Conservation (phyloP, 2,888 invertebrate species). For the Tolmerus cingulatus region DNA sequence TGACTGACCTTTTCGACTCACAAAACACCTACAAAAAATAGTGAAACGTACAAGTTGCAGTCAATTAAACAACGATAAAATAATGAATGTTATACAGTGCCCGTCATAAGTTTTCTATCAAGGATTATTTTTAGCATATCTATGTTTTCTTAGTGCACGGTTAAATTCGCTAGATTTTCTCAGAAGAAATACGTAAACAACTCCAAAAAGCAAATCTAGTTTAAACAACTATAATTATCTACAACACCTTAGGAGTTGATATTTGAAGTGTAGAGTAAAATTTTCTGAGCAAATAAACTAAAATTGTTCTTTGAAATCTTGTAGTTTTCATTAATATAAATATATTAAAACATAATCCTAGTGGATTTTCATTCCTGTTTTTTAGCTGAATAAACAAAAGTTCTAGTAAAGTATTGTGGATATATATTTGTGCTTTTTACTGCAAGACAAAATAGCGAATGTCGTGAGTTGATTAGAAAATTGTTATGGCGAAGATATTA, state of each 20-base stretch:
- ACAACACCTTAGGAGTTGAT: too few relatives aligned
- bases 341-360: too few relatives aligned
- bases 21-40: neutral
- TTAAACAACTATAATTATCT: too few relatives aligned
- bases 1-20: neutral
- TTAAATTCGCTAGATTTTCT: neutral
- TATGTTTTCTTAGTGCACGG: neutral
- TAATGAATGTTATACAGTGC: neutral
- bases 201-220: neutral
- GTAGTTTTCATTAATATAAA: neutral
- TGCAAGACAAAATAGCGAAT: too few relatives aligned
- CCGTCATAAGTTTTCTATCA: neutral
- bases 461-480: too few relatives aligned
- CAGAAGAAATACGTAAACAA: neutral
- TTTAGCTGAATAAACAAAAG: too few relatives aligned
- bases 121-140: neutral
- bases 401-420: too few relatives aligned
- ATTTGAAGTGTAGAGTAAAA: neutral
- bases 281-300: neutral
- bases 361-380: too few relatives aligned
- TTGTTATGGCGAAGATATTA: too few relatives aligned
- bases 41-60: neutral
- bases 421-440: too few relatives aligned
- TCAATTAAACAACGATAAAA: neutral
- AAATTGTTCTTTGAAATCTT: neutral